A percentile compares a stretch with the other conserved stretches of the same genome.
These are phyloP conservation scores for Pogonophryne albipinna DNA, from an alignment of 2,797 vertebrate genomes.

Conservation along the genomic window DNA sequence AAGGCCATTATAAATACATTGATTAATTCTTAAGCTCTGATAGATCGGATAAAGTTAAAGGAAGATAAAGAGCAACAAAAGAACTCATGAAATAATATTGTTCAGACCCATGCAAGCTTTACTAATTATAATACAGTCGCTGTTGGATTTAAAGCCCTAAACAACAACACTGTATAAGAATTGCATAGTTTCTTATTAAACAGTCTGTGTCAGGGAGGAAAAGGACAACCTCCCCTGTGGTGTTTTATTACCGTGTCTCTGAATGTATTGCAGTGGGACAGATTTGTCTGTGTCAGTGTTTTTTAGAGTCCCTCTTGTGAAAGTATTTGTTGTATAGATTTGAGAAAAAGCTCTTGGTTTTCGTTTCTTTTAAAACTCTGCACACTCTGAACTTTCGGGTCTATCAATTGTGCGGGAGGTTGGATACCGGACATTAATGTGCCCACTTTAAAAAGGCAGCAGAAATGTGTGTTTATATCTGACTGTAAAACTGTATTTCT, in stretches of 20 bases:
- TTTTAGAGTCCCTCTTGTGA: slow-evolving; percentile 29
- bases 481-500: slow-evolving; percentile 28
- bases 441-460: slow-evolving; percentile 44
- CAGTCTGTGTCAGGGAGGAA: slow-evolving; percentile 19
- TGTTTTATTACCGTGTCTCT: slow-evolving; percentile 26
- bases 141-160: slow-evolving; percentile 41
- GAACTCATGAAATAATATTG: slow-evolving; percentile 55
- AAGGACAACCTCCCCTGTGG: slow-evolving; percentile 33
- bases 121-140: slow-evolving; percentile 50
- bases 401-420: slow-evolving; percentile 49
- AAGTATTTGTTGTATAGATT: slow-evolving; percentile 43
- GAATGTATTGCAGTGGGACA: slow-evolving; percentile 18
- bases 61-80: slow-evolving; percentile 67
- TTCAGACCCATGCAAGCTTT: slow-evolving; percentile 45
- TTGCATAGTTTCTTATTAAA: slow-evolving; percentile 44
- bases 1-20: slow-evolving; percentile 85
- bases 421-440: slow-evolving; percentile 36
- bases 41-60: slow-evolving; percentile 79
- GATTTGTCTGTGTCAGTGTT: slow-evolving; percentile 42
- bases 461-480: slow-evolving; percentile 21
- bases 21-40: slow-evolving; percentile 85
- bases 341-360: slow-evolving; percentile 46
- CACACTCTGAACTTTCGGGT: slow-evolving; percentile 44
- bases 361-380: slow-evolving; percentile 34
- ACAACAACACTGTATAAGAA: slow-evolving; percentile 41